These are phyloP conservation scores for Sepioteuthis lessoniana DNA, from an alignment of 2,888 invertebrate genomes.

Conservation along the genomic window DNA sequence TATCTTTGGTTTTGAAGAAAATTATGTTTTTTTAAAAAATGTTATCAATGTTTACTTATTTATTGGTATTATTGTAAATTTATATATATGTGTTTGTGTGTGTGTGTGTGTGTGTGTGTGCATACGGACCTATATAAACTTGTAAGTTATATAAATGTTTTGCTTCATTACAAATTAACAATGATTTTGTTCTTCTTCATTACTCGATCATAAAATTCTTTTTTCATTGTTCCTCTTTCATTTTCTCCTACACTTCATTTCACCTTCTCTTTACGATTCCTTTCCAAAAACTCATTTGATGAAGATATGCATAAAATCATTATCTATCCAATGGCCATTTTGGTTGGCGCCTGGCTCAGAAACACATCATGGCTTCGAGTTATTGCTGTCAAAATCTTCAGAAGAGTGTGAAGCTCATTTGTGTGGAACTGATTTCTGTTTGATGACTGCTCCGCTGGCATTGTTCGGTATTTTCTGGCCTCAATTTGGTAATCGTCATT, in stretches of 20 bases:
- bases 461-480: not conserved
- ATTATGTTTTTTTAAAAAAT: too few relatives aligned
- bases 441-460: not conserved
- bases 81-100: not conserved
- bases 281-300: not conserved
- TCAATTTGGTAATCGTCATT: not conserved
- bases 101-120: not conserved
- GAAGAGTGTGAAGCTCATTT: conserved; percentile 20
- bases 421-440: not conserved
- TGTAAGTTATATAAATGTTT: not conserved
- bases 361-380: not conserved
- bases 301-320: not conserved
- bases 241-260: too few relatives aligned
- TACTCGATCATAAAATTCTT: not conserved
- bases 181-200: not conserved
- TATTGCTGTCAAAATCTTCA: not conserved
- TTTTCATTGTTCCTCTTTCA: not conserved
- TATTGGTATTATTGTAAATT: too few relatives aligned
- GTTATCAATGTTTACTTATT: too few relatives aligned
- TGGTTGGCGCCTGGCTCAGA: not conserved
- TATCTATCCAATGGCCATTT: not conserved
- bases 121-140: not conserved
- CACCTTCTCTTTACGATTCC: not conserved
- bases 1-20: too few relatives aligned
- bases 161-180: not conserved